phyloP scores from a whole-genome alignment of 2,113 vertebrate genomes.

The Esox niger region DNA sequence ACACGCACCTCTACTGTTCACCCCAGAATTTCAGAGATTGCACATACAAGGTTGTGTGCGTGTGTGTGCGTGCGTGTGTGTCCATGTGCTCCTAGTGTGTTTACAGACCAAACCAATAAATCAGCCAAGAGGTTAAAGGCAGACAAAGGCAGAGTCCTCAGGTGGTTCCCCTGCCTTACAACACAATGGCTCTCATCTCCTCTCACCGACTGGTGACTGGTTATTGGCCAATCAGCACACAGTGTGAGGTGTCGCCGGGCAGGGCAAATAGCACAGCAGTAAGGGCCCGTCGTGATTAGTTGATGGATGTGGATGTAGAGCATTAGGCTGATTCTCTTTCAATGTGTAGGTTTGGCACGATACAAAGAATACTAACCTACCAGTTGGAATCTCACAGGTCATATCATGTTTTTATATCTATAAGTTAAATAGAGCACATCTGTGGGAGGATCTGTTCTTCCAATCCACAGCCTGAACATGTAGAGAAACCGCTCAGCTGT shows the following conservation, averaged over 20 bases:
- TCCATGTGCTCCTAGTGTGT: slow-evolving; percentile 18
- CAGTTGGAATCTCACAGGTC: slow-evolving; percentile 47
- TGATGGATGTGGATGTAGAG: slow-evolving; percentile 58
- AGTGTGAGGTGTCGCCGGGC: slow-evolving; percentile 13
- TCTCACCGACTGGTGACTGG: slow-evolving; percentile 55
- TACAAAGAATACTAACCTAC: background rate
- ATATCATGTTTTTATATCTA: slow-evolving; percentile 28
- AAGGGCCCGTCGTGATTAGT: slow-evolving; percentile 32
- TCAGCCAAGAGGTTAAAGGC: slow-evolving; percentile 34
- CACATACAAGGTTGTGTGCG: background rate
- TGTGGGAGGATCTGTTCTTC: no score
- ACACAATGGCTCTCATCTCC: slow-evolving; percentile 52
- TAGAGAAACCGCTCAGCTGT: slow-evolving; percentile 21
- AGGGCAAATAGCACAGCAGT: slow-evolving; percentile 25
- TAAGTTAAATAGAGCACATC: no score
- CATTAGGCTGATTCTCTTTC: slow-evolving; percentile 32
- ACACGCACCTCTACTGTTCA: background rate
- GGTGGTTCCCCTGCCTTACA: slow-evolving; percentile 50
- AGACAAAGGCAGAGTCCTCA: slow-evolving; percentile 57
- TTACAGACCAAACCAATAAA: slow-evolving; percentile 49
- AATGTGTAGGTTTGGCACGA: slow-evolving; percentile 18
- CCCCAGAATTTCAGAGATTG: background rate
- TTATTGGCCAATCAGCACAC: slow-evolving; percentile 57
- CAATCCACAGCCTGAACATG: slow-evolving; percentile 8
- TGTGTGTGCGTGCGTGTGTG: background rate